A percentile compares a stretch with the other conserved stretches of the same genome.
Evolutionary conservation across 2,797 vertebrate species (phyloP).

Genomic region (Anabas testudineus): DNA sequence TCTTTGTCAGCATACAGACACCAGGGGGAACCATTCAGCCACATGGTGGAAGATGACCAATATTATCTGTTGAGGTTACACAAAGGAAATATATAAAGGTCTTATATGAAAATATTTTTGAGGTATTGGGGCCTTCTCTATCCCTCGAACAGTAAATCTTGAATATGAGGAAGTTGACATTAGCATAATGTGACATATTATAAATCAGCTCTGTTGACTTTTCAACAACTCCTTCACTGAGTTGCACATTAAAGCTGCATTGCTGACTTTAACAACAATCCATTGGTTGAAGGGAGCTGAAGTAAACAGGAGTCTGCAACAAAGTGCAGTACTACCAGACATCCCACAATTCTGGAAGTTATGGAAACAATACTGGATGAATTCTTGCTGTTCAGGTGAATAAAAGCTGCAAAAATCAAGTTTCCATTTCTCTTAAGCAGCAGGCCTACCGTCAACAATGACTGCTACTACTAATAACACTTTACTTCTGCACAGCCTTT

Average conservation of each 20-base stretch:
- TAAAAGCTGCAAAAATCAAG: neutral
- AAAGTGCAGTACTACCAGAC: neutral
- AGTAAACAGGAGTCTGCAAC: slow-evolving; percentile 10
- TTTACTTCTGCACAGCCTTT: neutral
- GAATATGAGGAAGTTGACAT: neutral
- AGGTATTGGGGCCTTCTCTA: neutral
- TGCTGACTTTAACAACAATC: no score
- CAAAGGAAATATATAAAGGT: neutral
- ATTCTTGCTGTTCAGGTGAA: neutral
- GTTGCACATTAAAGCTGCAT: neutral
- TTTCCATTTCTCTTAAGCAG: neutral
- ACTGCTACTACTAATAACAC: neutral
- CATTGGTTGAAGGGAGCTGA: slow-evolving; percentile 56
- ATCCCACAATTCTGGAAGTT: neutral
- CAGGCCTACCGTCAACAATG: neutral
- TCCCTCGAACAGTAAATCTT: neutral
- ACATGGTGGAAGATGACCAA: neutral
- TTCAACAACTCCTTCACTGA: neutral
- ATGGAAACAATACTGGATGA: neutral
- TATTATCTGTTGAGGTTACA: neutral
- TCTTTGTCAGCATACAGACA: slow-evolving; percentile 17
- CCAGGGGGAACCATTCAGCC: slow-evolving; percentile 49
- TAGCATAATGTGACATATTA: neutral
- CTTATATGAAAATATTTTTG: neutral
- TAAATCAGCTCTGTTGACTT: neutral